Conservation (phyloP, 1,140 invertebrate genomes). For the Rhyzopertha dominica region DNA sequence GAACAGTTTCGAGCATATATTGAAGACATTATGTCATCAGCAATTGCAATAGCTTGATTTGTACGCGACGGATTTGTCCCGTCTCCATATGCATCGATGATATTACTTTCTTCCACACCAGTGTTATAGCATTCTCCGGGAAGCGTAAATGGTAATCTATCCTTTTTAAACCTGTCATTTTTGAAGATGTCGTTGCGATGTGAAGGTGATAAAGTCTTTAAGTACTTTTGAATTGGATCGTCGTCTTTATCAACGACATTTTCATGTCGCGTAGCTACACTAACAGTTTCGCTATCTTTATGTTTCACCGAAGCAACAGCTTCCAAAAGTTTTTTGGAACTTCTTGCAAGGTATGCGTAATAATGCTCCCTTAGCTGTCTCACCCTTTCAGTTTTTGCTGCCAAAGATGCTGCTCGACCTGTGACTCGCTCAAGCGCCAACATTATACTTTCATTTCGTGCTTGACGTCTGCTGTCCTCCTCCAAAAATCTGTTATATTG, state of each 20-base stretch:
- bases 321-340: constrained; percentile 6
- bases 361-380: constrained; percentile 46
- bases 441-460: constrained; percentile 55
- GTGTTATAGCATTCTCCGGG: constrained; percentile 14
- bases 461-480: constrained; percentile 53
- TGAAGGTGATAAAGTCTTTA: constrained; percentile 4
- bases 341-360: constrained; percentile 22
- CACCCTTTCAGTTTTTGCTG: constrained; percentile 57
- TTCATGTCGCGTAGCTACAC: neutral
- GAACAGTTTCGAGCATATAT: constrained; percentile 19
- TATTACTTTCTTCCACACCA: constrained; percentile 4
- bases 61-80: constrained; percentile 14
- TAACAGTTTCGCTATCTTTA: neutral
- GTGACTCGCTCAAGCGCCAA: constrained; percentile 54
- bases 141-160: constrained; percentile 4
- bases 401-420: constrained; percentile 51
- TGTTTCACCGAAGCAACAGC: neutral
- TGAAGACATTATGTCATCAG: constrained; percentile 32
- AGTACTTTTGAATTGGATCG: constrained; percentile 8
- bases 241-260: neutral
- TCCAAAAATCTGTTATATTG: constrained; percentile 58
- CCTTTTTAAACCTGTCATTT: constrained; percentile 1
- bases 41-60: constrained; percentile 24
- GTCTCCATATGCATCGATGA: neutral
- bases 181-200: constrained; percentile 6